These are phyloP conservation scores for Drosophila cardini DNA, from an alignment of 1,140 invertebrate genomes.

Conservation along the genomic window DNA sequence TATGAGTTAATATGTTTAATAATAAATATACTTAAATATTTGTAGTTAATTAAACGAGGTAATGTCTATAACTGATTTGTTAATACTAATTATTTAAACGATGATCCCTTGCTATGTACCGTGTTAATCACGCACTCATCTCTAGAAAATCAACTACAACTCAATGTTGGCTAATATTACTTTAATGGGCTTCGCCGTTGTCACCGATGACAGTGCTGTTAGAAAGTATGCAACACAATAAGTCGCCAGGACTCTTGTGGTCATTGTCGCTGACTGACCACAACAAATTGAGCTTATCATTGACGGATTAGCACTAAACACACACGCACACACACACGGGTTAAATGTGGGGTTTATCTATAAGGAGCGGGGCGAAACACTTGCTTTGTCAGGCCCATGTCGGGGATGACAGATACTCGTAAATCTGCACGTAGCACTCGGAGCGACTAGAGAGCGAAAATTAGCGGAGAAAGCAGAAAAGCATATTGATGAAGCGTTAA, in stretches of 20 bases:
- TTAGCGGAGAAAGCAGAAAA: conserved; percentile 70
- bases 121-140: conserved; percentile 46
- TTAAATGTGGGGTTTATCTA: not conserved
- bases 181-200: conserved; percentile 65
- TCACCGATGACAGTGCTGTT: not conserved
- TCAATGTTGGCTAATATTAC: conserved; percentile 58
- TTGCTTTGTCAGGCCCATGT: conserved; percentile 50
- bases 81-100: not conserved
- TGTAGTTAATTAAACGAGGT: too few species aligned
- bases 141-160: conserved; percentile 28
- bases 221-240: conserved; percentile 56
- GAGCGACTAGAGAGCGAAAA: conserved; percentile 55
- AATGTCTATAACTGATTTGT: too few species aligned
- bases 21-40: too few species aligned
- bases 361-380: conserved; percentile 39
- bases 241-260: conserved; percentile 22
- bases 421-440: conserved; percentile 75
- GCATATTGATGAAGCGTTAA: conserved; percentile 83
- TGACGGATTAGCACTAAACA: conserved; percentile 83
- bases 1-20: too few species aligned
- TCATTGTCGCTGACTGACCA: conserved; percentile 79
- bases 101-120: not conserved
- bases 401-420: conserved; percentile 39
- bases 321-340: conserved; percentile 49
- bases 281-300: conserved; percentile 84